Percentiles rank a stretch among this genome's conserved stretches.
Evolutionary conservation across 2,888 invertebrate genomes (phyloP).

Genomic region (Miltochrista miniata): DNA sequence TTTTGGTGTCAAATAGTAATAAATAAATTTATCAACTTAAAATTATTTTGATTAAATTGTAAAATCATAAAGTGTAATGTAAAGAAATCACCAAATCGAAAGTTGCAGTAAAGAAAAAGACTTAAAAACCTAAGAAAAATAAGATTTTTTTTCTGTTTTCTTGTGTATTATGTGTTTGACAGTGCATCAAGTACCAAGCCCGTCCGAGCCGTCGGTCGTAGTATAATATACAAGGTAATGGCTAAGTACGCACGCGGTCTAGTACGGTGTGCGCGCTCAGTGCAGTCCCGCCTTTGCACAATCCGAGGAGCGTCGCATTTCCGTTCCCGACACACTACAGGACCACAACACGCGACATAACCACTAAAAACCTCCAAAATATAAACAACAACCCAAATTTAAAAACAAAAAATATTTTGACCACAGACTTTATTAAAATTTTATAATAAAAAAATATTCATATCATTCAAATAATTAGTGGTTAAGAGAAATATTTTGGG

Average conservation of each 20-base stretch:
- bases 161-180: not conserved
- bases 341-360: constrained; percentile 75
- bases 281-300: constrained; percentile 84
- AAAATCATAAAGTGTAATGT: not conserved
- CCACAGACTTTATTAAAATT: constrained; percentile 68
- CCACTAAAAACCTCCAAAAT: constrained; percentile 75
- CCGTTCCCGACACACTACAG: constrained; percentile 65
- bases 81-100: no score
- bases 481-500: constrained; percentile 53
- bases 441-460: constrained; percentile 66
- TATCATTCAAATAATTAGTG: constrained; percentile 43
- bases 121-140: no score
- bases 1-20: not conserved
- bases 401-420: constrained; percentile 59
- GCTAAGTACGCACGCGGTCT: constrained; percentile 83
- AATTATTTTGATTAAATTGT: not conserved
- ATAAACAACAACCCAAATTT: constrained; percentile 51
- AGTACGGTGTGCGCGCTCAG: constrained; percentile 81
- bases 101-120: no score
- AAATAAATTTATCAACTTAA: no score
- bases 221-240: constrained; percentile 84
- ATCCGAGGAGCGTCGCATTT: constrained; percentile 78
- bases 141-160: not conserved
- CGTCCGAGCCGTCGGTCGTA: constrained; percentile 61
- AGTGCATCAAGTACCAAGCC: constrained; percentile 63